phyloP scores from a whole-genome alignment of 1,140 invertebrate species.

The Neodiprion virginianus region DNA sequence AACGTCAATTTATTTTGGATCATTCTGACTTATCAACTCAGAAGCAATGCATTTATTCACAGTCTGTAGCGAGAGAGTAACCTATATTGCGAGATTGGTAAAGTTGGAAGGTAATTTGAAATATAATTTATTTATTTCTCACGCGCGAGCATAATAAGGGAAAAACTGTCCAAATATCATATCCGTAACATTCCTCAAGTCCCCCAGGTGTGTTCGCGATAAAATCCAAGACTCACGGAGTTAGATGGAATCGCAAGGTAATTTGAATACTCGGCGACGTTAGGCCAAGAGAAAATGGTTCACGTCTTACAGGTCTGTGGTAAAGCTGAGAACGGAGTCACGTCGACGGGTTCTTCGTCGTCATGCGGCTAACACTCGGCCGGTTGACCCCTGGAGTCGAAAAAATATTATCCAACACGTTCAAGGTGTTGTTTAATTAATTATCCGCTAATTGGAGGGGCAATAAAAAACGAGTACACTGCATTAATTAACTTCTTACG shows the following conservation, averaged over 20 bases:
- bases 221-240: neutral
- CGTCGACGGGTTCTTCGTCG: neutral
- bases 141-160: no score
- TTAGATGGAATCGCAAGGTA: slow-evolving; percentile 1
- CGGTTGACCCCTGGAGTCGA: neutral
- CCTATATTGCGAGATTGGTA: no score
- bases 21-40: no score
- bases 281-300: neutral
- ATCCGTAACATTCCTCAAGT: neutral
- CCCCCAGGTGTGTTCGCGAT: neutral
- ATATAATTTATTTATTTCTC: neutral
- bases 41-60: no score
- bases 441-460: slow-evolving; percentile 1
- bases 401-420: neutral
- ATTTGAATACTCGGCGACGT: slow-evolving; percentile 1
- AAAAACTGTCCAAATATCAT: neutral
- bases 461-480: neutral
- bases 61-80: no score
- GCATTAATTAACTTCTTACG: neutral
- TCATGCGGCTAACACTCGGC: neutral
- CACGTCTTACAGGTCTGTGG: slow-evolving; percentile 4
- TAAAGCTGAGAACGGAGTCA: neutral
- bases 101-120: no score
- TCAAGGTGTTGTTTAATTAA: slow-evolving; percentile 6
- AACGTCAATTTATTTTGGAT: no score